Evolutionary conservation across 2,113 vertebrate species (phyloP).

Genomic region (Fulica atra): DNA sequence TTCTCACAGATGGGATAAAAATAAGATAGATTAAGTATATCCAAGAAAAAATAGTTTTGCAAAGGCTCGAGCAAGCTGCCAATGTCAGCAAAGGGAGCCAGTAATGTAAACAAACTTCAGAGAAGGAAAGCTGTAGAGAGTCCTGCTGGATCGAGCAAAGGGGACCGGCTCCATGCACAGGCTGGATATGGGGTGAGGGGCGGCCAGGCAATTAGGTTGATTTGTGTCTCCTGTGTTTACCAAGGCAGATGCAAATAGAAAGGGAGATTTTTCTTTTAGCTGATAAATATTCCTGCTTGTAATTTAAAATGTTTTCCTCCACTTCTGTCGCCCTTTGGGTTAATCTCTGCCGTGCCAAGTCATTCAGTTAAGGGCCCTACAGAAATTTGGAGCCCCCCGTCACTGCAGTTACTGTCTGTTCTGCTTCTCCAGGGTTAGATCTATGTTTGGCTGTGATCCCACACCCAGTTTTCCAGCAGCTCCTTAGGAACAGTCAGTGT

Average conservation of each 20-base stretch:
- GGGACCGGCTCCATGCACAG: not conserved
- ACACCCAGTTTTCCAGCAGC: not conserved
- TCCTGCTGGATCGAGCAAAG: not conserved
- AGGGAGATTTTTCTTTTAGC: not conserved
- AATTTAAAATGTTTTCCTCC: not conserved
- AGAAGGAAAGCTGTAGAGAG: not conserved
- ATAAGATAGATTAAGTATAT: conserved; percentile 60
- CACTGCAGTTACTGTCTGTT: not conserved
- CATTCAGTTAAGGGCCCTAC: not conserved
- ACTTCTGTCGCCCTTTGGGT: not conserved
- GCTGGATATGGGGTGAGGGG: not conserved
- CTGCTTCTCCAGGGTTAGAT: not conserved
- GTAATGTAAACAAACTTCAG: conserved; percentile 52
- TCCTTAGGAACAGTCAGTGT: not conserved
- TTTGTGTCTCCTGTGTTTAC: conserved; percentile 31
- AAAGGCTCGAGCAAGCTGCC: conserved; percentile 47
- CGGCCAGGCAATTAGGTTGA: accelerated
- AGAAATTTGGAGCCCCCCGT: not conserved
- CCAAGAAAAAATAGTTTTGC: conserved; percentile 52
- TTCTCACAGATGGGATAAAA: conserved; percentile 61
- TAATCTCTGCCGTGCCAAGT: not conserved
- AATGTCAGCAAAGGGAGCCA: conserved; percentile 44
- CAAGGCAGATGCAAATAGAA: not conserved
- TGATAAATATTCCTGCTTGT: not conserved
- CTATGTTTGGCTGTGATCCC: not conserved